Conservation (phyloP, 2,113 vertebrate genomes). For the Acrocephalus kingi region DNA sequence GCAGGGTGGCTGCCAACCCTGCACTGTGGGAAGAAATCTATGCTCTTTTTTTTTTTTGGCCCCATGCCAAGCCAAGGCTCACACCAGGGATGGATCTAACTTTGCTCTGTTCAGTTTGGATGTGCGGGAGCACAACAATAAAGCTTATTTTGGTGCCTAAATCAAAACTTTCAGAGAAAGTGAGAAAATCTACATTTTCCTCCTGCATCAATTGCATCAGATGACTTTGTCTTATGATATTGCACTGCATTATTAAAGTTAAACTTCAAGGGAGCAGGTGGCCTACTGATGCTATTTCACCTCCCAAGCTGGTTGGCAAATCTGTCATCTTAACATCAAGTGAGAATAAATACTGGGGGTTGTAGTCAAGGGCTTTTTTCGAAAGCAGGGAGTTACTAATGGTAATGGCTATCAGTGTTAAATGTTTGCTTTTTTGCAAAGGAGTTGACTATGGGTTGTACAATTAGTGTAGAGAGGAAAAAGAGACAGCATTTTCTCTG, state of each 20-base stretch:
- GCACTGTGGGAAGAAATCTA: background rate
- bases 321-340: slow-evolving; percentile 8
- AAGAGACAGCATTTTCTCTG: background rate
- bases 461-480: background rate
- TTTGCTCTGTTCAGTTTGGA: background rate
- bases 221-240: background rate
- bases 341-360: background rate
- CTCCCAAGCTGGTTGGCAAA: slow-evolving; percentile 30
- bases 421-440: background rate
- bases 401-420: background rate
- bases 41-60: background rate
- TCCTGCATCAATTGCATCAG: background rate
- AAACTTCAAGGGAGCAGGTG: slow-evolving; percentile 22
- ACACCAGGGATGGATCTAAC: background rate
- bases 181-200: background rate
- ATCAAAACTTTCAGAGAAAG: background rate
- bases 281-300: slow-evolving; percentile 19
- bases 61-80: background rate
- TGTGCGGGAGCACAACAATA: background rate
- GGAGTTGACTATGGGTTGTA: background rate
- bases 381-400: background rate
- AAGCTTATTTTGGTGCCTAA: background rate
- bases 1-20: background rate
- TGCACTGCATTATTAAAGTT: slow-evolving; percentile 7
- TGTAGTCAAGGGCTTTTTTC: background rate